phyloP scores from a whole-genome alignment of 2,113 vertebrate genomes.

The Caranx melampygus region DNA sequence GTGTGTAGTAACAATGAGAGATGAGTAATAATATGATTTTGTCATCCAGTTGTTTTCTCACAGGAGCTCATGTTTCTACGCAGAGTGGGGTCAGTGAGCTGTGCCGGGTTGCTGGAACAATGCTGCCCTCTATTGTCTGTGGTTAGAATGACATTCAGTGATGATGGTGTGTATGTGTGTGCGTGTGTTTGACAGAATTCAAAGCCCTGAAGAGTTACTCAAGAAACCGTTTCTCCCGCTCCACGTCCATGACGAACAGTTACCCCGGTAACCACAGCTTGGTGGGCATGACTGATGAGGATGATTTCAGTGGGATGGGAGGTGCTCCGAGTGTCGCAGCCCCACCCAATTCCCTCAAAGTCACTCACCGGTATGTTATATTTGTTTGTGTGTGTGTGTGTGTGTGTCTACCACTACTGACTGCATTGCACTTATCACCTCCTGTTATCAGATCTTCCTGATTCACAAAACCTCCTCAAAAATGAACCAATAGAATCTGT shows the following conservation, averaged over 20 bases:
- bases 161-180: background rate
- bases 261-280: slow-evolving; percentile 83
- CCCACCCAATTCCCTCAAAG: slow-evolving; percentile 89
- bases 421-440: no score
- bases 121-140: slow-evolving; percentile 48
- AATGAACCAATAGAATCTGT: no score
- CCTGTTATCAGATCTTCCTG: no score
- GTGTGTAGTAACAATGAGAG: no score
- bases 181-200: slow-evolving; percentile 84
- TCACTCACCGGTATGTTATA: slow-evolving; percentile 89
- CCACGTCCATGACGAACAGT: slow-evolving; percentile 60
- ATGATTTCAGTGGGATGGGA: slow-evolving; percentile 91
- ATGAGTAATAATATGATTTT: no score
- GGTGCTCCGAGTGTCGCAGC: slow-evolving; percentile 76
- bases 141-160: slow-evolving; percentile 10
- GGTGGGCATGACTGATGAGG: slow-evolving; percentile 77
- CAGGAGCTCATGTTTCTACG: no score
- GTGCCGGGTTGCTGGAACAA: background rate
- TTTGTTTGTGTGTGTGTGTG: background rate
- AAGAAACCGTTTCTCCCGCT: slow-evolving; percentile 89
- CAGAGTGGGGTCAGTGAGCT: no score
- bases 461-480: no score
- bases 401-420: no score
- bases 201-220: slow-evolving; percentile 87
- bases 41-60: no score